A percentile compares a stretch with the other conserved stretches of the same genome.
These are phyloP conservation scores for Drosophila prosaltans DNA, from an alignment of 1,140 invertebrate genomes.

Conservation along the genomic window DNA sequence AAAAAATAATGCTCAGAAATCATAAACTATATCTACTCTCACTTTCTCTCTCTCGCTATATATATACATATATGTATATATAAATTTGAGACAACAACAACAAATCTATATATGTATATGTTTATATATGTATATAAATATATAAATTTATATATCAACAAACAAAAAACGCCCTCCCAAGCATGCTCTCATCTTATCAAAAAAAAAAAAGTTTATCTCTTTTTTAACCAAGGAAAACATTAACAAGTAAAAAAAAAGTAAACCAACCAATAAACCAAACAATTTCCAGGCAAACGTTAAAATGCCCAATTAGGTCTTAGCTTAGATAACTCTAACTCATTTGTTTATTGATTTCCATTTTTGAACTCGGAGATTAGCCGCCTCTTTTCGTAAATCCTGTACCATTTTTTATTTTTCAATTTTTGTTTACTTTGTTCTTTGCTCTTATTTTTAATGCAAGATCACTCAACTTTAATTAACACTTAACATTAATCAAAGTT, in stretches of 20 bases:
- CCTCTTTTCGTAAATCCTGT: slow-evolving; percentile 22
- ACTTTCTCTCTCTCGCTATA: neutral
- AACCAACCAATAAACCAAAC: slow-evolving; percentile 29
- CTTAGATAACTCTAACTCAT: slow-evolving; percentile 50
- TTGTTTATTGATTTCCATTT: slow-evolving; percentile 13
- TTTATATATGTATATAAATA: slow-evolving; percentile 10
- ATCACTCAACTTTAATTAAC: neutral
- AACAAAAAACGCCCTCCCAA: slow-evolving; percentile 77
- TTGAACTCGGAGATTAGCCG: slow-evolving; percentile 38
- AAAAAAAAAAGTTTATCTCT: slow-evolving; percentile 29
- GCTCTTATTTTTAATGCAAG: neutral
- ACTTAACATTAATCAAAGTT: neutral
- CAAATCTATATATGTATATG: slow-evolving; percentile 7
- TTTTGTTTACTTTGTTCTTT: slow-evolving; percentile 1
- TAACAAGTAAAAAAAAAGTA: slow-evolving; percentile 43
- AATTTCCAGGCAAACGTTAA: slow-evolving; percentile 43
- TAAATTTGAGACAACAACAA: neutral
- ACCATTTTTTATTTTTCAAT: too few relatives aligned
- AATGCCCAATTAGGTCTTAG: slow-evolving; percentile 57
- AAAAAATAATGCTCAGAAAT: slow-evolving; percentile 15
- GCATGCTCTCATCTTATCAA: slow-evolving; percentile 81
- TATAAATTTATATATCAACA: slow-evolving; percentile 29
- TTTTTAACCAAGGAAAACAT: slow-evolving; percentile 38
- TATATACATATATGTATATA: neutral
- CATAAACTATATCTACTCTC: slow-evolving; percentile 9